Evolutionary conservation across 2,113 vertebrate genomes (phyloP).

Genomic region (Agapornis roseicollis): DNA sequence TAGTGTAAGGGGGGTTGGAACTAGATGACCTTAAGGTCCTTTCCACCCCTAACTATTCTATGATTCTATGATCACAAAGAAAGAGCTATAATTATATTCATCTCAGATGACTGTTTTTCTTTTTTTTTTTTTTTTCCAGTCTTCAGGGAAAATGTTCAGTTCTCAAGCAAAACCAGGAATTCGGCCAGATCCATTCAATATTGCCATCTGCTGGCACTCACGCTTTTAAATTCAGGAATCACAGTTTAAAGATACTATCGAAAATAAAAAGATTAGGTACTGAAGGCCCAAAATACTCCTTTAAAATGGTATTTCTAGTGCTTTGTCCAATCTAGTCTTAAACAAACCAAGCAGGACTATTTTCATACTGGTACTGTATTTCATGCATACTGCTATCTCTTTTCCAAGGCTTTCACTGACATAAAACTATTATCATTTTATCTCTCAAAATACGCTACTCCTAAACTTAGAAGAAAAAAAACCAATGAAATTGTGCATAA

Average conservation of each 20-base stretch:
- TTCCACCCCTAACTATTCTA: no score
- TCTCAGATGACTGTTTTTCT: not conserved
- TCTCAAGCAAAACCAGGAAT: not conserved
- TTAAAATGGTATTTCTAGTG: not conserved
- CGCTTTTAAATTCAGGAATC: not conserved
- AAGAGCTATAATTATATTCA: not conserved
- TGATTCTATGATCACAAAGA: not conserved
- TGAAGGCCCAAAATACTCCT: not conserved
- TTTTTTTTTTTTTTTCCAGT: not conserved
- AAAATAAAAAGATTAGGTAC: rapidly evolving
- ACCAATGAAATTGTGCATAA: not conserved
- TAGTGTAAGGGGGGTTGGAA: no score
- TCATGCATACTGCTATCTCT: not conserved
- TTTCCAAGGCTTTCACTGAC: not conserved
- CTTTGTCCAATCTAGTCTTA: not conserved
- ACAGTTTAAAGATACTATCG: not conserved
- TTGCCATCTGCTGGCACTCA: not conserved
- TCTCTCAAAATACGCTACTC: not conserved
- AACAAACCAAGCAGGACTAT: not conserved
- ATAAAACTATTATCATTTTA: not conserved
- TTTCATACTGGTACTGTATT: not conserved
- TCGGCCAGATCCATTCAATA: not conserved
- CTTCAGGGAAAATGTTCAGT: not conserved
- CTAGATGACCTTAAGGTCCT: no score
- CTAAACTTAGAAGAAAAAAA: not conserved